Evolutionary conservation across 2,113 vertebrate species (phyloP), one percentile per base, ranked within the genome.

Genomic region (Acrocephalus kingi): DNA sequence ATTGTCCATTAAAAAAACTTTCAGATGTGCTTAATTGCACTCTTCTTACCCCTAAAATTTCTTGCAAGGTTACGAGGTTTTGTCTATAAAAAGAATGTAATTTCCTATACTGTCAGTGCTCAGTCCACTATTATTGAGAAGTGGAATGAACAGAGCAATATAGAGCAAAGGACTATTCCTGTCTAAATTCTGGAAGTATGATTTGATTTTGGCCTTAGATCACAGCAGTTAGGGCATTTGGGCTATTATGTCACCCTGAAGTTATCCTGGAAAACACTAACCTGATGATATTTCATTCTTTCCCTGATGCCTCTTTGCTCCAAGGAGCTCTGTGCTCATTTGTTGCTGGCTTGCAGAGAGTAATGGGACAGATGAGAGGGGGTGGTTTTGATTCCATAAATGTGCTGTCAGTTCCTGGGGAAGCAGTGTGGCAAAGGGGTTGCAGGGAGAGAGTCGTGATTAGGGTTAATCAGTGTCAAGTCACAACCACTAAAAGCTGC

Each of bases 81-180:
- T 61, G 28, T 35, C 16, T 49, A 7, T 23, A 31, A 31, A 71
- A 88, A 51, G 5, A 63, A 49, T 8, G 11, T 48, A 3, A 15
- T 8, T 25, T 67, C 37, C 19, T 35, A 4, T 52, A 9, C 19
- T 46, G 21, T 68, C 14, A 31, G 20, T 55, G 33, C 22, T 85
- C 1, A 0, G 27, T 28, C 61, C 2, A 1, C 43, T 45, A 0
- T 35, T 28, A 69, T 4, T 23, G 35, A 37, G 63, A 68, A 51
- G 11, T 2, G 17, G 28, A 82, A 66, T 22, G 13, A 71, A 33
- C 19, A 67, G 56, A 79, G 22, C 58, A 33, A 27, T 22, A 9
- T 5, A 9, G 7, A 75, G 27, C 10, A 56, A 66, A 61, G n/a
- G 8, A 41, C 71, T 54, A 54, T 23, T 33, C 11, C 28, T 80